These are phyloP conservation scores for Hemitrygon akajei DNA, from an alignment of 2,797 vertebrate species.

Conservation along the genomic window DNA sequence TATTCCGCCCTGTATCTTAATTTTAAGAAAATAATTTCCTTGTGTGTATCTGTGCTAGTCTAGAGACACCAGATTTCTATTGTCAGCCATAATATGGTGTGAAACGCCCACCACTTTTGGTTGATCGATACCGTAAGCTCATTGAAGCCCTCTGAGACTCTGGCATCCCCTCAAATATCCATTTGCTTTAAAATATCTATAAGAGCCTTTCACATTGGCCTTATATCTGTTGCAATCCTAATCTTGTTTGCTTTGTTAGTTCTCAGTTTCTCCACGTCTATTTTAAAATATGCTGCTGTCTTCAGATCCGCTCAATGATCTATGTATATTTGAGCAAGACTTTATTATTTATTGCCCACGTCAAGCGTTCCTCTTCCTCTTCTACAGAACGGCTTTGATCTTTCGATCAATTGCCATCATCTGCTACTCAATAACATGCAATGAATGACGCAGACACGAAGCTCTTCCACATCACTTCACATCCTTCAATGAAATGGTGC, in stretches of 20 bases:
- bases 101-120: background rate
- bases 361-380: background rate
- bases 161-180: background rate
- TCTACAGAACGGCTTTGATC: background rate
- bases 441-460: background rate
- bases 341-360: conserved; percentile 18
- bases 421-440: background rate
- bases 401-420: background rate
- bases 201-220: background rate
- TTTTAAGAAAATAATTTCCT: too few species aligned
- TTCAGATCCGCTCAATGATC: background rate
- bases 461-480: background rate
- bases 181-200: background rate
- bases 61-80: background rate
- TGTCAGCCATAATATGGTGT: too few species aligned
- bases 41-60: background rate
- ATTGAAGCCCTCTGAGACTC: background rate
- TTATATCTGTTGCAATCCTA: background rate
- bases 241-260: background rate
- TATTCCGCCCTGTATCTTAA: too few species aligned
- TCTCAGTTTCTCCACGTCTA: background rate
- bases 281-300: background rate
- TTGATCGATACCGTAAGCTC: background rate
- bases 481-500: background rate
- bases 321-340: background rate